A percentile compares a stretch with the other conserved stretches of the same genome.
Evolutionary conservation across 2,113 vertebrate species (phyloP).

Genomic region (human): GRCh38 chr2:41915001-41915500

Average conservation of each 20-base stretch:
- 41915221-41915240: background rate
- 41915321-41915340: background rate
- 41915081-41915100: conserved; percentile 20
- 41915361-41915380: background rate
- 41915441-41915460: background rate
- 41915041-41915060: background rate
- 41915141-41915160: background rate
- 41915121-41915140: background rate
- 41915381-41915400: background rate
- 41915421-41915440: background rate
- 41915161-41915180: background rate
- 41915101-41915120: background rate
- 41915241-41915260: background rate
- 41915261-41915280: background rate
- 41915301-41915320: background rate
- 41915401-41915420: background rate
- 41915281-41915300: background rate
- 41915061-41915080: background rate
- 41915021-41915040: background rate
- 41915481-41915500: background rate
- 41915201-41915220: background rate
- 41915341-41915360: background rate
- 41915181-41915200: background rate
- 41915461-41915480: background rate
- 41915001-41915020: background rate